Conservation (phyloP, 2,113 vertebrate genomes). For the Bagarius yarrelli region DNA sequence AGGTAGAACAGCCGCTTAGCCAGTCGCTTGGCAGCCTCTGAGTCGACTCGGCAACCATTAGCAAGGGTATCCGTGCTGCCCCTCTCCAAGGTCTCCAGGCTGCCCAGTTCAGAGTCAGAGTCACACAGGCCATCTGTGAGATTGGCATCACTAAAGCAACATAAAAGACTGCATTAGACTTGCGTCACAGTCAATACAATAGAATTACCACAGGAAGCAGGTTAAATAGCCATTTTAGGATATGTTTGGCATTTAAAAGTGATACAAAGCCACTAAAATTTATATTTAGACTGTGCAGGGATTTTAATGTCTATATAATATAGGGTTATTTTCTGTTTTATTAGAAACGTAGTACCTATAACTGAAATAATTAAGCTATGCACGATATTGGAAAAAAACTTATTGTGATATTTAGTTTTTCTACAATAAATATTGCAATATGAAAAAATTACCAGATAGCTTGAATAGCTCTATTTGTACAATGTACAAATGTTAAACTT, state of each 20-base stretch:
- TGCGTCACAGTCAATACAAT: background rate
- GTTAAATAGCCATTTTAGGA: slow-evolving; percentile 12
- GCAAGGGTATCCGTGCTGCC: slow-evolving; percentile 87
- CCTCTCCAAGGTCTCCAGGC: slow-evolving; percentile 79
- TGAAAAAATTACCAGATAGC: too few species aligned
- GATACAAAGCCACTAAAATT: slow-evolving; percentile 7
- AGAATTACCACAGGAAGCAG: background rate
- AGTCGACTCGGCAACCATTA: slow-evolving; percentile 86
- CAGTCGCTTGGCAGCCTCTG: slow-evolving; percentile 84
- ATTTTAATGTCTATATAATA: background rate
- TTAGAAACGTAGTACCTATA: background rate
- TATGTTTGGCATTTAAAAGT: background rate
- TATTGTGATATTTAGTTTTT: too few species aligned
- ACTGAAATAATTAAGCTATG: slow-evolving; percentile 37
- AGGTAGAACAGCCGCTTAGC: slow-evolving; percentile 92
- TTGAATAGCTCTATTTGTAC: too few species aligned
- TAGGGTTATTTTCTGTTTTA: slow-evolving; percentile 1
- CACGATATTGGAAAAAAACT: too few species aligned
- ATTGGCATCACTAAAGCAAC: slow-evolving; percentile 80
- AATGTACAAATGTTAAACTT: too few species aligned
- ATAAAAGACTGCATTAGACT: slow-evolving; percentile 18
- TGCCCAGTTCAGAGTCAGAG: slow-evolving; percentile 86
- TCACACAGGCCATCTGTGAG: slow-evolving; percentile 85
- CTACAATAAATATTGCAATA: too few species aligned
- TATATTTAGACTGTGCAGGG: background rate